Base-by-base conservation (phyloP, 2,888 invertebrate genomes). In the Cancer borealis region DNA sequence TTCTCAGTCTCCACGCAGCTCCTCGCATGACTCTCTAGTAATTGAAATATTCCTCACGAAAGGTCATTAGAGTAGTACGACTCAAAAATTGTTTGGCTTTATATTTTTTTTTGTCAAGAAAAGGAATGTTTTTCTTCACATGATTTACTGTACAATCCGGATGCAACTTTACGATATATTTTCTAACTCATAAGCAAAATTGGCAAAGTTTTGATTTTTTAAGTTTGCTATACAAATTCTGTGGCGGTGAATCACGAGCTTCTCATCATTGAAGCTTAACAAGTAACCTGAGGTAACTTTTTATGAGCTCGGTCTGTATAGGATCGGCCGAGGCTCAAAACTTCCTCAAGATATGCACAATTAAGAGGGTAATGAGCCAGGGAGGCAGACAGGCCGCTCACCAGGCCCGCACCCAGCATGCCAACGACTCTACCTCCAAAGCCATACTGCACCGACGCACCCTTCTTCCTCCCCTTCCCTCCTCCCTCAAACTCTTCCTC, bases 321-420 rank as follows among this genome's bases (percentile, higher is more conserved):
- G 79, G 79, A 79, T 79, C 79, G 79, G 79, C 79, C 79, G 12
- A 12, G 79, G 79, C 79, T 79, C 79, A 79, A 79, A 79, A 79
- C 79, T 79, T 79, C 79, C 79, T 79, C 79, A 79, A 79, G 79
- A 30, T 79, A 79, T 79, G 79, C 79, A 79, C 79, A 79, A 79
- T 79, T 79, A 79, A 79, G 79, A 79, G 30, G 21, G 79, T 79
- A 79, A 79, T 79, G 79, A 79, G 79, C 79, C 79, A 10, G n/a
- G n/a, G n/a, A 21, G 79, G 30, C 12, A 6, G 79, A 8, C 30
- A 14, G 12, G 79, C 79, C 30, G 79, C 79, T 12, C 79, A 30
- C 30, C 79, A 26, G 30, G 26, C 79, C 79, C 79, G n/a, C 79
- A 17, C 79, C 79, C 26, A 1, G 79, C 79, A 79, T 79, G 79